Conservation (phyloP, 2,888 invertebrate species). For the Lumbricus terrestris region DNA sequence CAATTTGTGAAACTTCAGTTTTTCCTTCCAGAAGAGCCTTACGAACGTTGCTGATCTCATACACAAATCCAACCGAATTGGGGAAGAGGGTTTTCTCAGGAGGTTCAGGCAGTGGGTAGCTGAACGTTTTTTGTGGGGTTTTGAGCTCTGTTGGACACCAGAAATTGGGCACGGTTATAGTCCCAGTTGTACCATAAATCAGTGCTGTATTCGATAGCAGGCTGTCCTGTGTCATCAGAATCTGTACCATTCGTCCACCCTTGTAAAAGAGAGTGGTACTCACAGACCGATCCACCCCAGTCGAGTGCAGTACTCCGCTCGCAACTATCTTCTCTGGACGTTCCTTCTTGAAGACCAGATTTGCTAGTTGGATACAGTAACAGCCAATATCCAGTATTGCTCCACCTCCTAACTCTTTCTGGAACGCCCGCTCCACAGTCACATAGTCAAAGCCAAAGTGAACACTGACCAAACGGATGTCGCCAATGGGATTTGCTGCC, state of each 20-base stretch:
- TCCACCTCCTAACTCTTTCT: constrained; percentile 73
- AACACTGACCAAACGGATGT: constrained; percentile 69
- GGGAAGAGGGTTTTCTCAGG: background rate
- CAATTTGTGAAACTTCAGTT: constrained; percentile 28
- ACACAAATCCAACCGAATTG: constrained; percentile 25
- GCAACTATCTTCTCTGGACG: constrained; percentile 71
- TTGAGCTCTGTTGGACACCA: constrained; percentile 31
- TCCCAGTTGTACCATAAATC: constrained; percentile 29
- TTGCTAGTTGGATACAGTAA: constrained; percentile 49
- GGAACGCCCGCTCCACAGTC: constrained; percentile 67
- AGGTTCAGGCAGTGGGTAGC: constrained; percentile 16
- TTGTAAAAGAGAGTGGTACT: constrained; percentile 23
- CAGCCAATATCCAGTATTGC: constrained; percentile 49
- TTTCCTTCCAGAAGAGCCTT: constrained; percentile 25
- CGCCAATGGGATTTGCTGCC: constrained; percentile 74
- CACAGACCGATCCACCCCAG: constrained; percentile 57
- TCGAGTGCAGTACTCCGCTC: constrained; percentile 69
- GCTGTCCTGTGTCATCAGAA: constrained; percentile 9
- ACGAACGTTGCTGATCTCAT: constrained; percentile 23
- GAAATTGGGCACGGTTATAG: constrained; percentile 22
- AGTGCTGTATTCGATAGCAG: constrained; percentile 16
- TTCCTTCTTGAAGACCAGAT: constrained; percentile 65
- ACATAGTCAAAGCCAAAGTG: constrained; percentile 70
- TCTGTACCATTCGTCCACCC: constrained; percentile 20
- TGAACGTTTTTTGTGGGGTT: constrained; percentile 20